Conservation (phyloP, 2,797 vertebrate species). For the Eulemur albifrons region DNA sequence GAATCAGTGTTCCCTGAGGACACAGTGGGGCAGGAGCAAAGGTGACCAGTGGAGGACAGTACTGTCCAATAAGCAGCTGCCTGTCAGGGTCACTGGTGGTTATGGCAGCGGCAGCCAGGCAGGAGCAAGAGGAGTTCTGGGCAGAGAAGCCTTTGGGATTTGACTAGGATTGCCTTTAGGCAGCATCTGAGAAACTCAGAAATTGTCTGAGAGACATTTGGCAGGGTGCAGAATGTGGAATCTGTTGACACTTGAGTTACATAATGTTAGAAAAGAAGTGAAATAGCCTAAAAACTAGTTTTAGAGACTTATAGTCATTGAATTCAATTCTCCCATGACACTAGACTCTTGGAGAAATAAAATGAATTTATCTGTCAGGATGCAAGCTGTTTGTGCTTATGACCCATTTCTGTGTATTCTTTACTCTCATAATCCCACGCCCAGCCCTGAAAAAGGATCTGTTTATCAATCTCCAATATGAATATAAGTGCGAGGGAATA, state of each 20-base stretch:
- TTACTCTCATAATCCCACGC: neutral
- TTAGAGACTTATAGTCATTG: neutral
- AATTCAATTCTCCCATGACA: neutral
- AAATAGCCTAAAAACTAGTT: neutral
- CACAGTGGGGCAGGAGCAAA: neutral
- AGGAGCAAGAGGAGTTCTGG: neutral
- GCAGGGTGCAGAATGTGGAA: neutral
- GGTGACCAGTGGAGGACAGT: neutral
- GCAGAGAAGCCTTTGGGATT: neutral
- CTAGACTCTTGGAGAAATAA: neutral
- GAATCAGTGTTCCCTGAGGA: neutral
- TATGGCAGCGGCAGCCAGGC: neutral
- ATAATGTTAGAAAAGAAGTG: neutral
- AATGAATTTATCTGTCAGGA: neutral
- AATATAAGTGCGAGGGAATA: neutral
- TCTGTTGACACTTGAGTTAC: neutral
- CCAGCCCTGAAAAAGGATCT: neutral
- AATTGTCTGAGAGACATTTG: neutral
- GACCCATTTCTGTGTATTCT: neutral
- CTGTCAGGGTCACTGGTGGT: neutral
- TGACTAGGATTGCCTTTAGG: neutral
- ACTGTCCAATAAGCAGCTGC: neutral
- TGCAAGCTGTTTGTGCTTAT: neutral
- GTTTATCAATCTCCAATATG: neutral
- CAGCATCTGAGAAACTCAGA: neutral